phyloP scores from a whole-genome alignment of 2,113 vertebrate species.

The Raja brachyura region DNA sequence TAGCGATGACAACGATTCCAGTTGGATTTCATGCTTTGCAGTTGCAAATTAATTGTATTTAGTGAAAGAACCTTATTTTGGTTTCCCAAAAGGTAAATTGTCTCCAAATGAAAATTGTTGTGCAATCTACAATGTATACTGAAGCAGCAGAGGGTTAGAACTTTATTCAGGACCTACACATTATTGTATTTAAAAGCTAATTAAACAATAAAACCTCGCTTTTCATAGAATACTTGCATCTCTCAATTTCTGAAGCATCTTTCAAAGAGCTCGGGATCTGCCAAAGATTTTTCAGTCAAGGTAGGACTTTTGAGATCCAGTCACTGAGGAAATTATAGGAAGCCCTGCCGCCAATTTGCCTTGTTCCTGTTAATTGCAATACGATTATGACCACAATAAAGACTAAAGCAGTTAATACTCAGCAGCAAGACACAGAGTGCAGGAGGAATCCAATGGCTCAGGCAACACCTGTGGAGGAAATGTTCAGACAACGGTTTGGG shows the following conservation, averaged over 20 bases:
- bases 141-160: neutral
- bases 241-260: neutral
- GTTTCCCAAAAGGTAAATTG: neutral
- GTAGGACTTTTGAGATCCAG: neutral
- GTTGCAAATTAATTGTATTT: conserved; percentile 7
- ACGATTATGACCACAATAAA: neutral
- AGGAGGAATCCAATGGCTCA: too few relatives aligned
- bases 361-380: neutral
- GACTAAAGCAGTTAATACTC: too few relatives aligned
- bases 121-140: neutral
- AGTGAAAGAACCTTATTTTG: neutral
- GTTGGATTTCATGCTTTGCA: conserved; percentile 4
- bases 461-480: too few relatives aligned
- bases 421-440: too few relatives aligned
- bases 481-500: too few relatives aligned
- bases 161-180: neutral
- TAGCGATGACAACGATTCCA: conserved; percentile 2
- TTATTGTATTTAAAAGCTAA: neutral
- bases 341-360: neutral
- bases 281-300: neutral
- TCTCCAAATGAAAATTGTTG: neutral
- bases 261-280: neutral
- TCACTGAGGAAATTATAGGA: neutral
- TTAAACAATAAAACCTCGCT: conserved; percentile 3
- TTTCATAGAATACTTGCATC: neutral